Evolutionary conservation across 2,888 invertebrate genomes (phyloP), one percentile per base, ranked within the genome.

Genomic region (Brachyptera risi): DNA sequence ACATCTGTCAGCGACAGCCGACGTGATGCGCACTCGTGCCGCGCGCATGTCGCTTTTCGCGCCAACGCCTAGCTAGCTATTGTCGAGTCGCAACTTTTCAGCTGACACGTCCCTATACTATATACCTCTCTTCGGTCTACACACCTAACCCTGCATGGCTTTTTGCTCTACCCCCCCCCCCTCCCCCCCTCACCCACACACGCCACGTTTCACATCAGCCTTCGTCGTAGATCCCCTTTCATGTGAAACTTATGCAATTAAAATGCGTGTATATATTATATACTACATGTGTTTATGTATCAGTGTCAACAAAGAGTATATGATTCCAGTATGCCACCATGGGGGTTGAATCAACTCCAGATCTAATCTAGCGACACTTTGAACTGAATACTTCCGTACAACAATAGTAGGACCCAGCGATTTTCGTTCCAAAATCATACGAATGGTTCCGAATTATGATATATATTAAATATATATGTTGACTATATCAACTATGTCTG

Each of bases 1-100:
- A 61, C 61, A 61, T 61, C 61, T 61, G 61, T 61, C 61, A 61
- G 40, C 47, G 38, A 56, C n/a, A 54, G 44, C 19, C 54, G 37
- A 21, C 21, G 54, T 23, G 23, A 19, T 17, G 17, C 17, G 2
- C 23, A 11, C 23, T 21, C 19, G 24, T 21, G 24, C 47, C 13
- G 44, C 4, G 47, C 47, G 21, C 9, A 56, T 24, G 38, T 24
- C 38, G 58, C 37, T 26, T 5, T 24, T 47, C 58, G 31, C 58
- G 17, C 58, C 35, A 47, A 58, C 58, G 58, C 58, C 58, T 58
- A 11, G 54, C 37, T 21, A 9, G 27, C 50, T 27, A 51, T 42
- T 42, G 42, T 42, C 42, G 50, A 51, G 50, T 31, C 31, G 24
- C 26, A 51, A 51, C 50, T 51, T 51, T 51, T 27, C 50, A 51